Evolutionary conservation across 2,113 vertebrate species (phyloP).

Genomic region (Xiphophorus maculatus): DNA sequence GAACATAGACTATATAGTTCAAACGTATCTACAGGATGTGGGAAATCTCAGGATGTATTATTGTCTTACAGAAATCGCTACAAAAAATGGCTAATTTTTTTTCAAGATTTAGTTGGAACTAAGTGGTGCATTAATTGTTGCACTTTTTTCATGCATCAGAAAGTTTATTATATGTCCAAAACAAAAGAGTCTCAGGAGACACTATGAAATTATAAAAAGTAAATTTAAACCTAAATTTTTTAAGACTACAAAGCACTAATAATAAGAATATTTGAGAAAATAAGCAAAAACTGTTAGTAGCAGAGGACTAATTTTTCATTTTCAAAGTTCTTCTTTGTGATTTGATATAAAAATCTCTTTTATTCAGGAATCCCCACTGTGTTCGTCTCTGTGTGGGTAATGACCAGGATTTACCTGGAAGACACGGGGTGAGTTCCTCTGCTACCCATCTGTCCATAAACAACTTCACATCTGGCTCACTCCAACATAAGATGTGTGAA

Average conservation of each 20-base stretch:
- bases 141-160: not conserved
- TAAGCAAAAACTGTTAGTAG: too few species aligned
- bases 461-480: not conserved
- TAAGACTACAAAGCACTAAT: too few species aligned
- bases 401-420: constrained; percentile 85
- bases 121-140: not conserved
- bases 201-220: not conserved
- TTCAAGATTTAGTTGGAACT: not conserved
- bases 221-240: not conserved
- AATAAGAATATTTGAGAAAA: too few species aligned
- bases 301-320: not conserved
- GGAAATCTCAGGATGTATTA: not conserved
- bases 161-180: not conserved
- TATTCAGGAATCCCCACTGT: constrained; percentile 85
- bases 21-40: too few species aligned
- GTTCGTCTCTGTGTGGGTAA: constrained; percentile 84
- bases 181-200: not conserved
- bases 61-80: not conserved
- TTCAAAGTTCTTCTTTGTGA: not conserved
- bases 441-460: not conserved
- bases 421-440: constrained; percentile 83
- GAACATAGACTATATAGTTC: too few species aligned
- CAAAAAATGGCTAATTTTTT: too few species aligned
- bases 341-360: not conserved
- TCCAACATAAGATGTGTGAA: not conserved